Conservation (phyloP, 92 coral and sea anemone species). For the Actinernus sp. region DNA sequence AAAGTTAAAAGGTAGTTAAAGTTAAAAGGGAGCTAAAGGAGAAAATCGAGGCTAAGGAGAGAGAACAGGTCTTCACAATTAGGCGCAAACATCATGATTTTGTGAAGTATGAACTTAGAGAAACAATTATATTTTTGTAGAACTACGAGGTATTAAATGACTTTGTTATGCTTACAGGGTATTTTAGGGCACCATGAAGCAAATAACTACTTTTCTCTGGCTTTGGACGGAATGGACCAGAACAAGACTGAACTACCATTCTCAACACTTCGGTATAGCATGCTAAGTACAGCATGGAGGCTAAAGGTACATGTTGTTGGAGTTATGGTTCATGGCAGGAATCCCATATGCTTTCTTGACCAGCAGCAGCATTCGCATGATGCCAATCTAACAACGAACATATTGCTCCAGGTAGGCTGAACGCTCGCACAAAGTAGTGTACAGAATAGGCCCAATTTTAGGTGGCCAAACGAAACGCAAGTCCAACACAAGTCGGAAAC, state of each 20-base stretch:
- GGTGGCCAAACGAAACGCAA: too few relatives aligned
- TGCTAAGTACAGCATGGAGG: conserved; percentile 38
- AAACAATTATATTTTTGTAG: not conserved
- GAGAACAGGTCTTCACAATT: not conserved
- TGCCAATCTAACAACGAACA: conserved; percentile 46
- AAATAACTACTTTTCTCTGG: conserved; percentile 40
- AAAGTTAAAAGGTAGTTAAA: too few relatives aligned
- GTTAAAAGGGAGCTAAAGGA: conserved; percentile 21
- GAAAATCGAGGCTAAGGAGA: conserved; percentile 4
- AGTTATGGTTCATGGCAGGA: conserved; percentile 59
- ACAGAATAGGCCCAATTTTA: too few relatives aligned
- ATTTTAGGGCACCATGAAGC: conserved; percentile 38
- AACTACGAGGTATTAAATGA: not conserved
- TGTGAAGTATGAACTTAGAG: conserved; percentile 3
- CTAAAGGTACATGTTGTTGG: conserved; percentile 61
- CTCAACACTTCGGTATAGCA: conserved; percentile 28
- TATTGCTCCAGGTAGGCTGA: conserved; percentile 54
- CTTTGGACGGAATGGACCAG: conserved; percentile 74
- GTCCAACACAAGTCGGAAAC: too few relatives aligned
- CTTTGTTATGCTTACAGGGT: too few relatives aligned
- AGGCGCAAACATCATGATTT: conserved; percentile 13
- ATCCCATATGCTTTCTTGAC: conserved; percentile 58
- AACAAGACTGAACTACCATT: conserved; percentile 62
- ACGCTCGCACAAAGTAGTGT: too few relatives aligned
- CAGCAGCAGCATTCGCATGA: conserved; percentile 58